Base-by-base conservation (phyloP, 2,888 invertebrate genomes). In the Anthrax anthrax region DNA sequence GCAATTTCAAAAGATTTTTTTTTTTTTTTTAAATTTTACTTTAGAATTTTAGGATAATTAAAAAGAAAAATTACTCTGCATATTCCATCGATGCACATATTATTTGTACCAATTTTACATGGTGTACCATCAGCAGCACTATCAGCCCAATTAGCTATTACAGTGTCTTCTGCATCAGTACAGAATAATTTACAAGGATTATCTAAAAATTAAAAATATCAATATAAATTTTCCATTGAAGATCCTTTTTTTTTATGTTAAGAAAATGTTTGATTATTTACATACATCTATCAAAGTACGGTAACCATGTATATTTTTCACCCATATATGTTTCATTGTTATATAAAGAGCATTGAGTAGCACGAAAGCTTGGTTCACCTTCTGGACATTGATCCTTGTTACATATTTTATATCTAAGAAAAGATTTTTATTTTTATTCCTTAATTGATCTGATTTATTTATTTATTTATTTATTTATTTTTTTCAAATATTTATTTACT, bases 181-280 rank as follows among this genome's bases (percentile, higher is more conserved):
- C 91, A 92, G 62, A 82, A 81, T 39, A 92, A 71, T 57, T 84
- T 83, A 57, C 91, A 92, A 0, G 87, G 80, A 54, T 81, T 81
- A 56, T 77, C 79, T 83, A 60, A 40, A 62, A 62, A 49, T 49
- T 37, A 32, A 44, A 43, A 12, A 36, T 13, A n/a, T n/a, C 10
- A 18, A 36, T n/a, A 27, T 3, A 39, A 39, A 27, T 5, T 27
- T 27, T 27, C 23, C 5, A 27, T 27, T 27, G 23, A 5, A 27
- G 9, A 8, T 5, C 12, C 4, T 19, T 38, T 38, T 13, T 29
- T 32, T 14, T 34, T 29, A 19, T n/a, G 18, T 36, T 5, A 14
- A 23, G 2, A 19, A 17, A 18, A 14, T 18, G 18, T 16, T 37
- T 17, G 4, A 34, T 13, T 12, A 27, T 2, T 14, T 29, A 52